Percentiles rank a stretch among this genome's conserved stretches.
These are phyloP conservation scores for Gymnoscopelus microlampas DNA, from an alignment of 2,797 vertebrate species.

Conservation along the genomic window DNA sequence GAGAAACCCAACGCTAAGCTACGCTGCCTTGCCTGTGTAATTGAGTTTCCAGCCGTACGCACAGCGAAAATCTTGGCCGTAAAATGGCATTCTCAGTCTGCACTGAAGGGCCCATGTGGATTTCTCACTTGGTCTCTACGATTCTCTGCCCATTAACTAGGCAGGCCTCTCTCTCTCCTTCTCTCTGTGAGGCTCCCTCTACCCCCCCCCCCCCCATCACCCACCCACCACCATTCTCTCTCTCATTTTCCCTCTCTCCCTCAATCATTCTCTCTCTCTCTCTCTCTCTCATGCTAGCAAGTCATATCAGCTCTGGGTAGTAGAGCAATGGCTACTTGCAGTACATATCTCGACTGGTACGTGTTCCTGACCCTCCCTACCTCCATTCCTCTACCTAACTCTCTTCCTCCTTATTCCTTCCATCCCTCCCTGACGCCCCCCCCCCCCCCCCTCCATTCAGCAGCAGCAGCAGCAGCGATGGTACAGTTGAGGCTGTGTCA, in stretches of 20 bases:
- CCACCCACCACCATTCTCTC: background rate
- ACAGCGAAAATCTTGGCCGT: constrained; percentile 37
- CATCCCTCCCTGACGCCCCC: background rate
- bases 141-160: constrained; percentile 33
- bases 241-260: background rate
- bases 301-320: constrained; percentile 22
- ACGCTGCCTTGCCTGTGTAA: constrained; percentile 33
- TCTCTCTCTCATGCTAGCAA: constrained; percentile 7
- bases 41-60: constrained; percentile 58
- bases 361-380: constrained; percentile 9
- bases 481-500: constrained; percentile 41
- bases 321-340: constrained; percentile 39
- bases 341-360: no score
- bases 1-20: constrained; percentile 20
- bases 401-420: constrained; percentile 26
- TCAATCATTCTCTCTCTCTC: background rate
- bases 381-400: background rate
- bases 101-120: constrained; percentile 36
- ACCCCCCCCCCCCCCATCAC: background rate
- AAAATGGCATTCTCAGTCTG: constrained; percentile 41
- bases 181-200: background rate
- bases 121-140: constrained; percentile 38
- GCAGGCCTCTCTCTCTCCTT: background rate
- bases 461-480: constrained; percentile 7
- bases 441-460: constrained; percentile 30